Conservation (phyloP, 2,797 vertebrate genomes). For the Gallinago nigripennis region DNA sequence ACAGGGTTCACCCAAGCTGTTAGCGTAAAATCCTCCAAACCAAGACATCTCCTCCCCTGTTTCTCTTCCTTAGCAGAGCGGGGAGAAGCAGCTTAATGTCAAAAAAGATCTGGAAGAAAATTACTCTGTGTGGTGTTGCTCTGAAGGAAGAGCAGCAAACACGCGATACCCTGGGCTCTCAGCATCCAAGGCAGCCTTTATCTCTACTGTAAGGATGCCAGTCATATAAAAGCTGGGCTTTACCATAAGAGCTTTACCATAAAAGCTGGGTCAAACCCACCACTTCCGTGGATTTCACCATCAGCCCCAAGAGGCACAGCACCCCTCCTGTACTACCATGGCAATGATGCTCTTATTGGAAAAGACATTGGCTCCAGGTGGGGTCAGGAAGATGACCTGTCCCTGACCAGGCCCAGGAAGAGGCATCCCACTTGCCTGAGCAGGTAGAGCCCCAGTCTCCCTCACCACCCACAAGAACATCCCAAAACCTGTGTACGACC, state of each 20-base stretch:
- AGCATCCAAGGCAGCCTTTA: background rate
- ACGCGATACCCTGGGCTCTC: fast-evolving
- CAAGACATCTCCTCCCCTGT: background rate
- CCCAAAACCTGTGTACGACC: background rate
- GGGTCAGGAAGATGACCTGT: fast-evolving
- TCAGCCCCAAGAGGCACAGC: background rate
- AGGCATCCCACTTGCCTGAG: background rate
- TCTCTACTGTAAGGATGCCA: background rate
- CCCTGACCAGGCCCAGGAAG: background rate
- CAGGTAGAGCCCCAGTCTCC: background rate
- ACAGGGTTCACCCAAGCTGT: background rate
- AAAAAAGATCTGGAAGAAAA: background rate
- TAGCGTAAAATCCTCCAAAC: background rate
- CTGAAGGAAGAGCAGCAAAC: background rate
- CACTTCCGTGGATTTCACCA: background rate
- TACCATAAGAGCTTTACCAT: background rate
- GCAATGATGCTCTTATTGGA: background rate
- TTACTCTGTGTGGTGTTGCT: background rate
- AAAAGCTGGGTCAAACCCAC: background rate
- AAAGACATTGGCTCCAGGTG: background rate
- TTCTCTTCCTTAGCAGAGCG: background rate
- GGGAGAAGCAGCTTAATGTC: background rate
- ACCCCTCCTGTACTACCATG: background rate
- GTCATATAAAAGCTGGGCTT: background rate
- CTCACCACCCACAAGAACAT: background rate